These are phyloP conservation scores for Gila orcuttii DNA, from an alignment of 2,113 vertebrate genomes.

Conservation along the genomic window DNA sequence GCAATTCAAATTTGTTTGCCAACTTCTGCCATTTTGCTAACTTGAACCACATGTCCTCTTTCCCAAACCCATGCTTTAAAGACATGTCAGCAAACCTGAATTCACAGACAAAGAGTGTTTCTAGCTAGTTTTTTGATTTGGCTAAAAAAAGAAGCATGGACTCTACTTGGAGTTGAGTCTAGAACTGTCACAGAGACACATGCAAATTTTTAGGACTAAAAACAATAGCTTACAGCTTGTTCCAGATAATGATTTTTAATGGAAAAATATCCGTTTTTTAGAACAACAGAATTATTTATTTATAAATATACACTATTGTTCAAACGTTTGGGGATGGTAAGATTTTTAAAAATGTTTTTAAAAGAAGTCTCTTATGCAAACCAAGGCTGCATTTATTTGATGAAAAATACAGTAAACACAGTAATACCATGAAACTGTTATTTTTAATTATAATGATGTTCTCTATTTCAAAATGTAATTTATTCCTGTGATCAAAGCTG, in stretches of 20 bases:
- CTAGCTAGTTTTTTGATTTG: background rate
- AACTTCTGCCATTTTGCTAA: background rate
- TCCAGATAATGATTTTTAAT: background rate
- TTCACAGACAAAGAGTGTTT: background rate
- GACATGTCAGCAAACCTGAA: background rate
- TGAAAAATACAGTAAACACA: background rate
- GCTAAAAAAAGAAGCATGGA: background rate
- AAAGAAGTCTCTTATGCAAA: background rate
- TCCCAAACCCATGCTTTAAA: slow-evolving; percentile 1
- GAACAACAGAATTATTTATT: background rate
- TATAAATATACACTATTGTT: background rate
- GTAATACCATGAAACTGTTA: background rate
- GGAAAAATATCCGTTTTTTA: background rate
- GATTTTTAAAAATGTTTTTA: background rate
- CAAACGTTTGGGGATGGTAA: background rate
- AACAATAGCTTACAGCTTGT: background rate
- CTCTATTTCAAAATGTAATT: background rate
- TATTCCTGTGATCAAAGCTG: background rate
- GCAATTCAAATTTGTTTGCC: background rate
- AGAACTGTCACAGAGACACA: background rate
- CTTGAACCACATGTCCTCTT: background rate
- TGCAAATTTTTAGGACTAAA: background rate
- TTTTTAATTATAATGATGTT: too few relatives aligned
- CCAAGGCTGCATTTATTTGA: background rate
- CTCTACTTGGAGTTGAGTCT: background rate